Evolutionary conservation across 2,888 invertebrate genomes (phyloP).

Genomic region (Metalampra italica): DNA sequence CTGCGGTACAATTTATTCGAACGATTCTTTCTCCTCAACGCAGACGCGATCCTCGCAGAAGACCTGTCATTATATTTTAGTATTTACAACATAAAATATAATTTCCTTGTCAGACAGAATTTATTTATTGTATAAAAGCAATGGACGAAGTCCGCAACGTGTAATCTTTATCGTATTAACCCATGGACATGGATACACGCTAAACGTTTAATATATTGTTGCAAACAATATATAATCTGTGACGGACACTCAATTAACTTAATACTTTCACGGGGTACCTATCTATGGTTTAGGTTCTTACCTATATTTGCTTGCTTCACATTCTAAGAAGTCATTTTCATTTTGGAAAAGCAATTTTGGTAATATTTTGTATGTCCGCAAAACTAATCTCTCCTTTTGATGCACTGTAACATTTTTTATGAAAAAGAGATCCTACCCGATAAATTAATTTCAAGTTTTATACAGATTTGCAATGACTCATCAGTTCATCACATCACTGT

Average conservation of each 20-base stretch:
- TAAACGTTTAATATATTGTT: conserved; percentile 40
- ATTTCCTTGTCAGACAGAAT: conserved; percentile 47
- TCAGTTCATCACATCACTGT: too few species aligned
- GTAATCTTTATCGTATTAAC: conserved; percentile 51
- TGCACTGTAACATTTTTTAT: too few species aligned
- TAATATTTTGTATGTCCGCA: too few species aligned
- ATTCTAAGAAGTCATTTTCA: too few species aligned
- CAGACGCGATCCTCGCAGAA: conserved; percentile 14
- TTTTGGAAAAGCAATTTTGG: too few species aligned
- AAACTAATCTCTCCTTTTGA: too few species aligned
- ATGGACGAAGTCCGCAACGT: conserved; percentile 30
- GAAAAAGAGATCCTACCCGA: too few species aligned
- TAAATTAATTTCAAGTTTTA: too few species aligned
- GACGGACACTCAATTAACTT: conserved; percentile 10
- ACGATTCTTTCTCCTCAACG: conserved; percentile 1
- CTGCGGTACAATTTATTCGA: too few species aligned
- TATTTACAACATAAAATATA: conserved; percentile 62
- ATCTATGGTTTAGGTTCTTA: neutral
- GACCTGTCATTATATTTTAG: conserved; percentile 49
- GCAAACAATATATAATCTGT: conserved; percentile 14
- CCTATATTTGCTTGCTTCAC: too few species aligned
- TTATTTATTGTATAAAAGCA: conserved; percentile 45
- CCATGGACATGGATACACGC: conserved; percentile 24
- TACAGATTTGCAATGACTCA: too few species aligned
- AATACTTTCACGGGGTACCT: neutral